A percentile compares a stretch with the other conserved stretches of the same genome.
Evolutionary conservation across 2,888 invertebrate genomes (phyloP).

Genomic region (Mythimna pallens): DNA sequence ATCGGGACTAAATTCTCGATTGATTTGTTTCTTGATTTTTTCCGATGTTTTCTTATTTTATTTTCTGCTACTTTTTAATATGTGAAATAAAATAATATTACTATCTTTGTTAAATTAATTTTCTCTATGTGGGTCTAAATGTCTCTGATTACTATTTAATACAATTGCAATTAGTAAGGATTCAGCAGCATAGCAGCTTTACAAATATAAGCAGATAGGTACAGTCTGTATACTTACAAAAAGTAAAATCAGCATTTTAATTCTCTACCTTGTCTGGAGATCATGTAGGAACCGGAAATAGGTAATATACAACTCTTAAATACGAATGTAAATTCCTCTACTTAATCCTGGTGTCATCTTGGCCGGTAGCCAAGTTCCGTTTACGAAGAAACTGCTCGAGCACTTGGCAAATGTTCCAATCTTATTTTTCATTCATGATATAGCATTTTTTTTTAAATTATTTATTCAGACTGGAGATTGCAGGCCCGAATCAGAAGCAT

Average conservation of each 20-base stretch:
- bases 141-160: too few relatives aligned
- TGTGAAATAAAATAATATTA: too few relatives aligned
- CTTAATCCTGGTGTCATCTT: slow-evolving; percentile 36
- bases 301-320: slow-evolving; percentile 7
- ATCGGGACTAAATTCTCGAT: too few relatives aligned
- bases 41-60: too few relatives aligned
- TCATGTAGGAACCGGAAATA: slow-evolving; percentile 12
- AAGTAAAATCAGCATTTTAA: not conserved
- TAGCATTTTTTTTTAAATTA: slow-evolving; percentile 7
- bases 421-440: slow-evolving; percentile 13
- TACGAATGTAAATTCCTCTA: slow-evolving; percentile 17
- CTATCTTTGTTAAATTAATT: too few relatives aligned
- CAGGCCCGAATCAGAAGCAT: not conserved
- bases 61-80: too few relatives aligned
- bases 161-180: slow-evolving; percentile 1
- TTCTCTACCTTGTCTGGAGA: not conserved
- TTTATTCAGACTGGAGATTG: too few relatives aligned
- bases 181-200: not conserved
- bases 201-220: not conserved
- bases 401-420: slow-evolving; percentile 27
- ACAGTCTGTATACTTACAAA: not conserved
- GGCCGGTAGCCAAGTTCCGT: slow-evolving; percentile 51
- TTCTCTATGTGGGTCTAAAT: too few relatives aligned
- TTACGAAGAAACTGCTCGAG: slow-evolving; percentile 17
- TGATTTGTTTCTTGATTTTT: too few relatives aligned